A percentile compares a stretch with the other conserved stretches of the same genome.
These are phyloP conservation scores for Microcaecilia unicolor DNA, from an alignment of 2,797 vertebrate species.

Conservation along the genomic window DNA sequence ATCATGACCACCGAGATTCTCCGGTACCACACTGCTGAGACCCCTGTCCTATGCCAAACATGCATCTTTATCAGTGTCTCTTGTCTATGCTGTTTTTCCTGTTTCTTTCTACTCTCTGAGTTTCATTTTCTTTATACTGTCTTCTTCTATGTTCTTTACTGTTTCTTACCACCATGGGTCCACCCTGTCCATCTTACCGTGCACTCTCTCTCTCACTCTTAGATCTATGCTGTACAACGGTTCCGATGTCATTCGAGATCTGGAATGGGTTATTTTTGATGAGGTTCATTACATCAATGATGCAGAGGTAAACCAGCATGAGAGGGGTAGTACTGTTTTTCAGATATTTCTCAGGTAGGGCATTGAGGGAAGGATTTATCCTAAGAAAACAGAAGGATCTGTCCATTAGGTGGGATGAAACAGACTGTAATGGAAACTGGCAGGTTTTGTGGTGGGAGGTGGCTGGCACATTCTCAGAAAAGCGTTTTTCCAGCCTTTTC, in stretches of 20 bases:
- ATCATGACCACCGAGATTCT: slow-evolving; percentile 94
- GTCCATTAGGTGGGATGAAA: too few species aligned
- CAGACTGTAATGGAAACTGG: too few species aligned
- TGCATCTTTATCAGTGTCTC: too few species aligned
- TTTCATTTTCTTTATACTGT: background rate
- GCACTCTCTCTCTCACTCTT: background rate
- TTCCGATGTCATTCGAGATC: slow-evolving; percentile 83
- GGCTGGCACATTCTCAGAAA: too few species aligned
- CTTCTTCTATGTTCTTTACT: background rate
- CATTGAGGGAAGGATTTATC: too few species aligned
- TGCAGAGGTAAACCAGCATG: slow-evolving; percentile 63
- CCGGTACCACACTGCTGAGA: slow-evolving; percentile 40
- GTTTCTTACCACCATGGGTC: too few species aligned
- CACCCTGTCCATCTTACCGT: background rate
- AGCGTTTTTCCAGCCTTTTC: too few species aligned
- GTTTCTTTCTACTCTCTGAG: background rate
- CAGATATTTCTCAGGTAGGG: too few species aligned
- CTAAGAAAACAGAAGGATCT: too few species aligned
- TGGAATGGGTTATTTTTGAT: slow-evolving; percentile 93
- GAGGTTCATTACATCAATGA: slow-evolving; percentile 93
- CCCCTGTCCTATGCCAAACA: background rate
- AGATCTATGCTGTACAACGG: slow-evolving; percentile 92
- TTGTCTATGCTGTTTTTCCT: too few species aligned
- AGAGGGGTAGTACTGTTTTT: too few species aligned
- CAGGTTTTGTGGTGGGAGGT: too few species aligned